Evolutionary conservation across 2,113 vertebrate species (phyloP).

Genomic region (Xenus cinereus): DNA sequence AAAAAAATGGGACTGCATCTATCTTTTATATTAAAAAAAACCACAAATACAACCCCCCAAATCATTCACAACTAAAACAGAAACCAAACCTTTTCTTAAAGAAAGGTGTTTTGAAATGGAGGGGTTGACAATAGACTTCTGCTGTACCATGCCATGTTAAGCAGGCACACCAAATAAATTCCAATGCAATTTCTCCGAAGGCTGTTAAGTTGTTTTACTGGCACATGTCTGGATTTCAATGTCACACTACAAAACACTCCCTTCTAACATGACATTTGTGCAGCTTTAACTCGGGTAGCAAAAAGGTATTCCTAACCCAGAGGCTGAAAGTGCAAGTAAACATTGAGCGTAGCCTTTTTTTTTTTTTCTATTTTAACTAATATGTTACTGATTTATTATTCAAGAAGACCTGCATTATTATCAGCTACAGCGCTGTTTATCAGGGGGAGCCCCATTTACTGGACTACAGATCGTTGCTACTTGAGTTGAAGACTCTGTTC

Average conservation of each 20-base stretch:
- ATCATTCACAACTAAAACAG: neutral
- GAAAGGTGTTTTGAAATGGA: neutral
- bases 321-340: neutral
- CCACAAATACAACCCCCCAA: neutral
- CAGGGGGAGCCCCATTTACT: neutral
- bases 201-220: conserved; percentile 3
- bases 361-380: neutral
- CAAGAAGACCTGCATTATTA: neutral
- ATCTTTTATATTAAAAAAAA: neutral
- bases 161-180: neutral
- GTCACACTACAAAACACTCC: neutral
- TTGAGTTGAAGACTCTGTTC: neutral
- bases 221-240: neutral
- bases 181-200: neutral
- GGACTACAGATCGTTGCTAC: neutral
- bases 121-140: neutral
- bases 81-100: neutral
- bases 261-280: neutral
- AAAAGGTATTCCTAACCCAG: neutral
- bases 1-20: neutral
- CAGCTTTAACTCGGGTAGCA: neutral
- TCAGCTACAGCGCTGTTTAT: neutral
- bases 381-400: neutral
- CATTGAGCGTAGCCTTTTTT: neutral
- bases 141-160: neutral